Evolutionary conservation across 2,888 invertebrate species (phyloP).

Genomic region (Pollenia amentaria): DNA sequence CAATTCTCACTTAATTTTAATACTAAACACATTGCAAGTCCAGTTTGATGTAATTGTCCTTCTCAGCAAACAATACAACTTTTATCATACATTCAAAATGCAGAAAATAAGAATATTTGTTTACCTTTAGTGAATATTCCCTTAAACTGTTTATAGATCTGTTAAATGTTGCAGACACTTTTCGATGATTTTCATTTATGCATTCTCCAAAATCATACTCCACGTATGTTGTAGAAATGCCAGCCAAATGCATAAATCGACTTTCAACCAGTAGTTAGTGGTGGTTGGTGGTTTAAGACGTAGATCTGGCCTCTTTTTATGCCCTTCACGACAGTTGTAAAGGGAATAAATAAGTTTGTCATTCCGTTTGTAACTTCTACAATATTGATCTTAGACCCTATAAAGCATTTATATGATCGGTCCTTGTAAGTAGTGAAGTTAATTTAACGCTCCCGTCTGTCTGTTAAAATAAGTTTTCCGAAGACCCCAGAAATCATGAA

Average conservation of each 20-base stretch:
- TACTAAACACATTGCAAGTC: too few species aligned
- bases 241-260: slow-evolving; percentile 27
- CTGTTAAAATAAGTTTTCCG: too few species aligned
- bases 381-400: too few species aligned
- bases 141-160: slow-evolving; percentile 50
- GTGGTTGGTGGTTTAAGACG: background rate
- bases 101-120: slow-evolving; percentile 42
- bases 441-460: too few species aligned
- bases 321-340: too few species aligned
- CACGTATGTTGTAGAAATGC: background rate
- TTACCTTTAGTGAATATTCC: slow-evolving; percentile 31
- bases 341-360: too few species aligned
- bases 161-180: slow-evolving; percentile 58
- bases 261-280: background rate
- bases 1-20: too few species aligned
- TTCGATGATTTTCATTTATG: slow-evolving; percentile 62
- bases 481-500: too few species aligned
- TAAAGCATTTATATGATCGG: too few species aligned
- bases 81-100: slow-evolving; percentile 33
- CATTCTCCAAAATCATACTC: slow-evolving; percentile 61
- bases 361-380: too few species aligned
- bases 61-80: slow-evolving; percentile 16
- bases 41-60: slow-evolving; percentile 18
- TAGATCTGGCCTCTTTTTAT: slow-evolving; percentile 46
- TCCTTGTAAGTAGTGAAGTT: too few species aligned